Evolutionary conservation across 2,797 vertebrate genomes (phyloP).

Genomic region (Harpagifer antarcticus): DNA sequence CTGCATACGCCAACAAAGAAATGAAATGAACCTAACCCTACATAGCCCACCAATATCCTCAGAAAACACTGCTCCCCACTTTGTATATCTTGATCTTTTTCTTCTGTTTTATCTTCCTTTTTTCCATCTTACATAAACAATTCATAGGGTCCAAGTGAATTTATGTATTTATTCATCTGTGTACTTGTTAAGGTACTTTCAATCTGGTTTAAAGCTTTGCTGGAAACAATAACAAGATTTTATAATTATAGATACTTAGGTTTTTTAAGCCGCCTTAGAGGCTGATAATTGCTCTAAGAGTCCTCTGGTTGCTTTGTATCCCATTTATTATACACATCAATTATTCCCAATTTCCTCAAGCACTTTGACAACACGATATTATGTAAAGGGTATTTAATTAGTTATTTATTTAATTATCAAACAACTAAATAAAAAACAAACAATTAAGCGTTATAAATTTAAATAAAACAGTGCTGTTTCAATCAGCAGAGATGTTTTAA

Average conservation of each 20-base stretch:
- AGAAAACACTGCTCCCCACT: too few species aligned
- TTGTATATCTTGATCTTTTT: not conserved
- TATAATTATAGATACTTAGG: not conserved
- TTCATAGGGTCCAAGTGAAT: not conserved
- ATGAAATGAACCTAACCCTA: too few species aligned
- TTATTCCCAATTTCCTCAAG: not conserved
- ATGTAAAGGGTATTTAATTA: not conserved
- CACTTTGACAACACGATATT: not conserved
- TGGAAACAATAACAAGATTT: not conserved
- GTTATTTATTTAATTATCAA: not conserved
- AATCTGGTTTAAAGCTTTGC: not conserved
- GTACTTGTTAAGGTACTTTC: not conserved
- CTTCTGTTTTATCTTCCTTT: not conserved
- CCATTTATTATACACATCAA: not conserved
- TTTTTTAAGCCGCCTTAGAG: slow-evolving; percentile 12
- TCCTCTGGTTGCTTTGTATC: not conserved
- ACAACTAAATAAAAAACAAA: not conserved
- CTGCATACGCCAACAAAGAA: not conserved
- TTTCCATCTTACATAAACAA: not conserved
- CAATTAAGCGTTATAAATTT: too few species aligned
- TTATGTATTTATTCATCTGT: not conserved
- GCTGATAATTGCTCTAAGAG: slow-evolving; percentile 6
- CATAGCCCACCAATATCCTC: too few species aligned
- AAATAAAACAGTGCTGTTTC: not conserved
- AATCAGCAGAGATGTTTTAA: not conserved